A percentile compares a stretch with the other conserved stretches of the same genome.
phyloP scores from a whole-genome alignment of 2,797 vertebrate species.

The Pyrocephalus nanus region DNA sequence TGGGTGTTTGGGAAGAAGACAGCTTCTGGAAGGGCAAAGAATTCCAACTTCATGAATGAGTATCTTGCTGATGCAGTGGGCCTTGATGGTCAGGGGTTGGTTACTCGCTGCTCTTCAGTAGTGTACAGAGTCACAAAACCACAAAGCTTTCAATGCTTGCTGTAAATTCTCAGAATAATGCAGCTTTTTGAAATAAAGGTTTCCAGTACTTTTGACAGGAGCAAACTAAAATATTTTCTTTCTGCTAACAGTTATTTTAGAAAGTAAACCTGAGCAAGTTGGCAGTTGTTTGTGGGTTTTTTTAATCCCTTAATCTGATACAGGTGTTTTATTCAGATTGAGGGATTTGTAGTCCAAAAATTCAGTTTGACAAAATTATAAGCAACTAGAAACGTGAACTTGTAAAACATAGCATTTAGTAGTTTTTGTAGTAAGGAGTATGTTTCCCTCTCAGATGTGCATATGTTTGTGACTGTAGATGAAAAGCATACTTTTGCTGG shows the following conservation, averaged over 20 bases:
- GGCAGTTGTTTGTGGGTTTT: background rate
- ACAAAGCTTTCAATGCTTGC: background rate
- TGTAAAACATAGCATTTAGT: background rate
- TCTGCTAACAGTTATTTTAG: background rate
- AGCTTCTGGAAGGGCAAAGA: background rate
- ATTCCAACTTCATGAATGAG: fast-evolving
- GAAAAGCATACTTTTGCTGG: background rate
- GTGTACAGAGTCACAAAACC: background rate
- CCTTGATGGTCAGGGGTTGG: background rate
- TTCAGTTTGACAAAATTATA: background rate
- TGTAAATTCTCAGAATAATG: background rate
- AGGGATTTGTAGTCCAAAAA: background rate
- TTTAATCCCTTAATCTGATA: background rate
- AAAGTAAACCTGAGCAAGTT: background rate
- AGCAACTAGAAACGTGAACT: background rate
- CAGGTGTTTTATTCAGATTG: background rate
- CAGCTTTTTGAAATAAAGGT: background rate
- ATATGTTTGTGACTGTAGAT: background rate
- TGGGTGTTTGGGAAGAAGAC: background rate
- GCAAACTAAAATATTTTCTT: background rate
- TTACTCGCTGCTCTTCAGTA: background rate
- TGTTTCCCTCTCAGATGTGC: background rate
- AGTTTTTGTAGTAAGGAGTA: background rate
- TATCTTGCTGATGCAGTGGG: background rate
- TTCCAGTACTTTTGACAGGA: background rate